A percentile compares a stretch with the other conserved stretches of the same genome.
These are phyloP conservation scores for Agrochola lychnidis DNA, from an alignment of 2,888 invertebrate species.

Conservation along the genomic window DNA sequence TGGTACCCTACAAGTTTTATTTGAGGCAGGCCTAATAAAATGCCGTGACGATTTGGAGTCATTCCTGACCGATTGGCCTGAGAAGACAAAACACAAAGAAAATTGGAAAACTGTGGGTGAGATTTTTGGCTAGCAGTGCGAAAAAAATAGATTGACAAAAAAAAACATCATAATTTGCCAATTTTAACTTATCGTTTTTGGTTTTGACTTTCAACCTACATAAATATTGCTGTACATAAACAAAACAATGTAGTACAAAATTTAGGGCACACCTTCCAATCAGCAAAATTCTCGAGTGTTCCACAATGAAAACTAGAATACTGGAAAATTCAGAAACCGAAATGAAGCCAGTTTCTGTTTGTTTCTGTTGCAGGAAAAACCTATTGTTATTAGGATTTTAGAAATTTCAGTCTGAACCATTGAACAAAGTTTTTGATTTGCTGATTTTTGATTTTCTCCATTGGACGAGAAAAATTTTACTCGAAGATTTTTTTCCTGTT, in stretches of 20 bases:
- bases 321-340: conserved; percentile 20
- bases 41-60: too few species aligned
- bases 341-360: conserved; percentile 23
- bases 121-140: too few species aligned
- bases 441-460: background rate
- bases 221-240: conserved; percentile 4
- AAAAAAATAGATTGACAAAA: too few species aligned
- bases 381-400: conserved; percentile 35
- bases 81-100: too few species aligned
- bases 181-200: background rate
- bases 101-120: too few species aligned
- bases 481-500: background rate
- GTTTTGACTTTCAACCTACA: background rate
- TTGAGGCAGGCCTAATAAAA: too few species aligned
- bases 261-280: conserved; percentile 25
- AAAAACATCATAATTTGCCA: background rate
- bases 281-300: conserved; percentile 37
- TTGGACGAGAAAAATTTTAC: background rate
- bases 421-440: conserved; percentile 11
- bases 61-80: too few species aligned
- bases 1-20: background rate
- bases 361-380: conserved; percentile 4
- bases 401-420: background rate
- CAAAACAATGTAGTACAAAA: conserved; percentile 10
- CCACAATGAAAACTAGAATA: conserved; percentile 30